Evolutionary conservation across 2,797 vertebrate genomes (phyloP).

Genomic region (Perodicticus potto): DNA sequence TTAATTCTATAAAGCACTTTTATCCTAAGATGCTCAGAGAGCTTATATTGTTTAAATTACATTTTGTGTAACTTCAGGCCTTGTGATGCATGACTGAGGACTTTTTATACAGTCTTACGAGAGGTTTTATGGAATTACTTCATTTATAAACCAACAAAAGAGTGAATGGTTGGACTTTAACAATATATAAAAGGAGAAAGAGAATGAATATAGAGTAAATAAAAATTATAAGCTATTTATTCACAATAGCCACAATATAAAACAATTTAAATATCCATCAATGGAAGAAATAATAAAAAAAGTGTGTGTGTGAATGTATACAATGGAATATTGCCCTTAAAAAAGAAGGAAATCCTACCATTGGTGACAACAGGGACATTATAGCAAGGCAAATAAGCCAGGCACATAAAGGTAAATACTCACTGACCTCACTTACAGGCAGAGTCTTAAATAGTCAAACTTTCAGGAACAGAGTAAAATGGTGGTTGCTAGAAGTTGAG

Average conservation of each 20-base stretch:
- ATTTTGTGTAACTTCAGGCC: neutral
- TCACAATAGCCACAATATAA: neutral
- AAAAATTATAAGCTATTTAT: neutral
- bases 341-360: neutral
- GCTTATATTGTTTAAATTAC: conserved; percentile 38
- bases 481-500: neutral
- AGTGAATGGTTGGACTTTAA: conserved; percentile 42
- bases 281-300: neutral
- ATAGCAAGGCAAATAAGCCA: neutral
- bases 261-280: neutral
- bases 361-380: neutral
- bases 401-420: neutral
- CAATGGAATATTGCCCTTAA: neutral
- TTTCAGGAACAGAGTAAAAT: neutral
- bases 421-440: neutral
- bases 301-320: too few relatives aligned
- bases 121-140: neutral
- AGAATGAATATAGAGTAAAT: neutral
- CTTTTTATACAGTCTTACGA: neutral
- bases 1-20: conserved; percentile 48
- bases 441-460: neutral
- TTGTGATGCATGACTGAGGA: neutral
- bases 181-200: conserved; percentile 6
- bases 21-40: neutral
- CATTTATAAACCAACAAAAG: neutral